Percentiles rank a stretch among this genome's conserved stretches.
Conservation (phyloP, 2,888 invertebrate genomes). For the Seira sanloemensis region DNA sequence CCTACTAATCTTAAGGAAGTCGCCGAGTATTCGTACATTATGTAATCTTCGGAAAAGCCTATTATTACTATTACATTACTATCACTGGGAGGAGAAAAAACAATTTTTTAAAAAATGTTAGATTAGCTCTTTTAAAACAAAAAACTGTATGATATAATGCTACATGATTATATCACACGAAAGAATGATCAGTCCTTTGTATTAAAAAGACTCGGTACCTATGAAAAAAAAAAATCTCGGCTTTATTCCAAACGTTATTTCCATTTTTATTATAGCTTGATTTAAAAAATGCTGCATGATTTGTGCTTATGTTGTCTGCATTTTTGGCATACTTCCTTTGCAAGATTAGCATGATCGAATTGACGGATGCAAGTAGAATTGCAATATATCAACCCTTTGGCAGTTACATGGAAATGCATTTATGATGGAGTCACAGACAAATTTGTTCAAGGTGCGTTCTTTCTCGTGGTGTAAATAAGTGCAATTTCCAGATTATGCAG, state of each 20-base stretch:
- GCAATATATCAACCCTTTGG: no score
- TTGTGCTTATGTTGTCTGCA: not conserved
- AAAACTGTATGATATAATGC: constrained; percentile 13
- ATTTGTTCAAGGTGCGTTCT: no score
- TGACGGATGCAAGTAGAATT: no score
- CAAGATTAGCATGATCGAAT: no score
- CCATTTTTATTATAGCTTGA: no score
- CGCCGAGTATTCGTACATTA: constrained; percentile 50
- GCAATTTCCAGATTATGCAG: no score
- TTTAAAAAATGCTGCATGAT: no score
- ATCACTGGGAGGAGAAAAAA: constrained; percentile 26
- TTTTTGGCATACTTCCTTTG: not conserved
- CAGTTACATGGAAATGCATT: no score
- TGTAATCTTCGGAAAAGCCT: constrained; percentile 50
- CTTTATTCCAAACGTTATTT: no score
- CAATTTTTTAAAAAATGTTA: constrained; percentile 19
- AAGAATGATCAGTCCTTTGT: constrained; percentile 58
- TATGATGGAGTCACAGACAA: no score
- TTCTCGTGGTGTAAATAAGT: no score
- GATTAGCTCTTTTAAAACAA: constrained; percentile 34
- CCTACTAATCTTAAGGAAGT: constrained; percentile 37
- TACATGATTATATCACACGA: constrained; percentile 52
- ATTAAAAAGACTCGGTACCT: constrained; percentile 57
- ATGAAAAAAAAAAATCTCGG: no score
- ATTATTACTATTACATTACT: constrained; percentile 8